Conservation (phyloP, 2,888 invertebrate species). For the Orchestes rusci region DNA sequence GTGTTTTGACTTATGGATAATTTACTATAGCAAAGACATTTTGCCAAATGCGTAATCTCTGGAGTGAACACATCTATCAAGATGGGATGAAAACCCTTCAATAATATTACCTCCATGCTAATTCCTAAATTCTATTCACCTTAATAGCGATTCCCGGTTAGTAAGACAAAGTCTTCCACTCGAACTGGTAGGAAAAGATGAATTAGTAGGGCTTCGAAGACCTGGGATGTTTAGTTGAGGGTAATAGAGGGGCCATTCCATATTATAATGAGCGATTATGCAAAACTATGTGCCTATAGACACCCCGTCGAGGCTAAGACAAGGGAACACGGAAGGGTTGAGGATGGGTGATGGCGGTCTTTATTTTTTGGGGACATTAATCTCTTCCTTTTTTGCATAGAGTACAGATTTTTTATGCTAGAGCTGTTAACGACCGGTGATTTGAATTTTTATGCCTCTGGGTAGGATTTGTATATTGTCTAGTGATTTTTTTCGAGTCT, state of each 20-base stretch:
- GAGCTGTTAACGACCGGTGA: conserved; percentile 15
- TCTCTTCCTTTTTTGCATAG: conserved; percentile 21
- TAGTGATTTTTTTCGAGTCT: conserved; percentile 6
- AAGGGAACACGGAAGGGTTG: conserved; percentile 21
- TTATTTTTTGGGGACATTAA: conserved; percentile 10
- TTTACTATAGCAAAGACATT: no score
- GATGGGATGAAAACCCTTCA: no score
- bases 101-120: no score
- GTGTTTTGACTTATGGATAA: no score
- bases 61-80: no score
- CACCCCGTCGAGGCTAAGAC: conserved; percentile 29
- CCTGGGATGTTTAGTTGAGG: conserved; percentile 8
- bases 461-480: conserved; percentile 12
- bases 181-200: conserved; percentile 30
- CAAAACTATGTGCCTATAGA: conserved; percentile 34
- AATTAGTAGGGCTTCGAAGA: conserved; percentile 10
- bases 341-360: background rate
- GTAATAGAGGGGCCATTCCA: conserved; percentile 17
- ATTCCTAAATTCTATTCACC: conserved; percentile 30
- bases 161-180: conserved; percentile 38
- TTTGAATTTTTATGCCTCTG: conserved; percentile 17
- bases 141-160: conserved; percentile 23
- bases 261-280: conserved; percentile 36
- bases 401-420: conserved; percentile 20
- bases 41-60: no score